phyloP scores from a whole-genome alignment of 2,113 vertebrate genomes.

The Paraplagusia blochii region DNA sequence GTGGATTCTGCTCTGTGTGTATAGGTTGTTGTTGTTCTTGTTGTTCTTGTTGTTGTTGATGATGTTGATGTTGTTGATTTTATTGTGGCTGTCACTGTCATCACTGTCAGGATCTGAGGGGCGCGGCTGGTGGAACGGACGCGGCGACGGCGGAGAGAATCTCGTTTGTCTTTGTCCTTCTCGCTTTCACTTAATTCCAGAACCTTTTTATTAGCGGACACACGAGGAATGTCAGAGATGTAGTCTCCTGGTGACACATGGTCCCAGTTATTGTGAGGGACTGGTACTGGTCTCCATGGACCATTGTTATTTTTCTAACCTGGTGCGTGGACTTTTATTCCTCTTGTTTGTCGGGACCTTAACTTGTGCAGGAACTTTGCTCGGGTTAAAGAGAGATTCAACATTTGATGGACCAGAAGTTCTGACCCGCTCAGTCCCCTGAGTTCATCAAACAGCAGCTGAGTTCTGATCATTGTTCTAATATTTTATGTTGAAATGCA shows the following conservation, averaged over 20 bases:
- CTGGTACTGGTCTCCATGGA: slow-evolving; percentile 18
- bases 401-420: neutral
- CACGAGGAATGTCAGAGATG: slow-evolving; percentile 30
- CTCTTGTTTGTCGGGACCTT: slow-evolving; percentile 8
- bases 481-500: slow-evolving; percentile 20
- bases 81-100: slow-evolving; percentile 75
- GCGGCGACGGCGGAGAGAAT: too few species aligned
- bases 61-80: slow-evolving; percentile 72
- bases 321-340: slow-evolving; percentile 19
- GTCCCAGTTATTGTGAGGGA: slow-evolving; percentile 27
- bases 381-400: slow-evolving; percentile 13
- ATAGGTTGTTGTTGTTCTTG: slow-evolving; percentile 73
- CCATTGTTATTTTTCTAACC: slow-evolving; percentile 12
- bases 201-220: slow-evolving; percentile 40
- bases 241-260: slow-evolving; percentile 24
- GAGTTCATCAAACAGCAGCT: slow-evolving; percentile 3
- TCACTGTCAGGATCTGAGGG: slow-evolving; percentile 44
- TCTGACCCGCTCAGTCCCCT: too few species aligned
- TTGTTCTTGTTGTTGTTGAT: slow-evolving; percentile 76
- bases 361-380: slow-evolving; percentile 17
- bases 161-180: slow-evolving; percentile 31
- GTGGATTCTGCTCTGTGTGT: slow-evolving; percentile 81
- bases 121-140: slow-evolving; percentile 47
- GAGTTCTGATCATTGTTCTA: neutral
- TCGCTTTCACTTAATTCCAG: slow-evolving; percentile 42